Evolutionary conservation across 2,888 invertebrate genomes (phyloP).

Genomic region (Helobdella robusta): DNA sequence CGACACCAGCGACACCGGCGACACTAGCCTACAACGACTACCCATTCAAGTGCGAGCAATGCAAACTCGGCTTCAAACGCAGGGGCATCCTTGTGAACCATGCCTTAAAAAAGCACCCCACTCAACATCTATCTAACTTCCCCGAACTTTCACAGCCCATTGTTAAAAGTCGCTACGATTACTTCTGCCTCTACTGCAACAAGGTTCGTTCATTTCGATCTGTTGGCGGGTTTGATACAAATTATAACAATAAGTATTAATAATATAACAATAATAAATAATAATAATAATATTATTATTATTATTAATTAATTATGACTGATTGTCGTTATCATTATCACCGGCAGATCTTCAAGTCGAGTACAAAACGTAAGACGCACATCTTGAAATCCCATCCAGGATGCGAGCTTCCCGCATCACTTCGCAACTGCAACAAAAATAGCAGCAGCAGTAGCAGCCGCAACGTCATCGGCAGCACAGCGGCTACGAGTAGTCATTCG

Average conservation of each 20-base stretch:
- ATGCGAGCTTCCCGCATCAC: constrained; percentile 56
- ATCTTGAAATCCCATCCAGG: constrained; percentile 75
- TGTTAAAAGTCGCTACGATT: constrained; percentile 65
- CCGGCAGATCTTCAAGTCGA: constrained; percentile 60
- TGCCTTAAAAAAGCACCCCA: constrained; percentile 60
- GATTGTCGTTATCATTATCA: constrained; percentile 38
- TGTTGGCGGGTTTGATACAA: neutral
- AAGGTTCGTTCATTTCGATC: constrained; percentile 35
- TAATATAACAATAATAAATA: neutral
- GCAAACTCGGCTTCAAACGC: constrained; percentile 67
- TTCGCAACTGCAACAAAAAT: constrained; percentile 47
- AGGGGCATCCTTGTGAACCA: constrained; percentile 72
- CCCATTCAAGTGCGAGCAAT: constrained; percentile 67
- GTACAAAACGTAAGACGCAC: constrained; percentile 72
- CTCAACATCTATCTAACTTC: constrained; percentile 58
- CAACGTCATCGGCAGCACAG: constrained; percentile 50
- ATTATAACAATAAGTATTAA: neutral
- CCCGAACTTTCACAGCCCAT: constrained; percentile 70
- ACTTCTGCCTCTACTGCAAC: constrained; percentile 74
- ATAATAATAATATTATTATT: neutral
- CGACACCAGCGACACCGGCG: too few species aligned
- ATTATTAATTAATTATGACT: neutral
- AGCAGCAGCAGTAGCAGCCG: constrained; percentile 29
- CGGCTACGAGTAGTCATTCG: too few species aligned
- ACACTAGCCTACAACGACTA: constrained; percentile 50